Base-by-base conservation (phyloP, 2,113 vertebrate species). In the Brachionichthys hirsutus region DNA sequence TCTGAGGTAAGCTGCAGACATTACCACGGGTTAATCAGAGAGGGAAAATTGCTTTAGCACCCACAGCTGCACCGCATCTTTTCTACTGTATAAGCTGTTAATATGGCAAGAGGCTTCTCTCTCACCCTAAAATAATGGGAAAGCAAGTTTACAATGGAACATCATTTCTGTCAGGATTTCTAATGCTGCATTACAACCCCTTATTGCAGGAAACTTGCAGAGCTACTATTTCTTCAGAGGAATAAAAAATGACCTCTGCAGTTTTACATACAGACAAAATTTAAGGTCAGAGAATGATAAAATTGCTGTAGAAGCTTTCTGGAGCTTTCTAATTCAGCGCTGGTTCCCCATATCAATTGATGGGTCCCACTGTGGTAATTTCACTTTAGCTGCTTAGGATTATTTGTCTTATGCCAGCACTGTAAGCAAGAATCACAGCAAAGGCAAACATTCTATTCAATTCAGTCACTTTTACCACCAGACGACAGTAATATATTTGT, bases 41-140 rank as follows among this genome's bases (percentile, higher is more conserved):
- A 16, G 54, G 64, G 57, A 43, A 75, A 78, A 88, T 73, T 67
- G 57, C 72, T 71, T 69, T 46, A 41, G 43, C 69, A 64, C 57
- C 60, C 67, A 70, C 47, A 54, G 62, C 74, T 66, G 49, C 18
- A 47, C 9, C 41, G 46, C 9, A 43, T 67, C 44, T 67, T 80
- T 81, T 42, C 62, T 64, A 73, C 61, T 47, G 36, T 54, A 76
- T 62, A 68, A 80, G 54, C 71, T 75, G 61, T 75, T 61, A 76
- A 63, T 47, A 62, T 58, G 48, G 62, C 54, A 79, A 67, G 65
- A 71, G 70, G 72, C 56, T 79, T 70, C 42, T 71, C 65, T 78
- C 36, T 30, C 61, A 59, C 51, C 43, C 17, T 17, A 60, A 62
- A 60, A 77, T 83, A 81, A 81, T 79, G 62, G 70, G 72, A 67